Evolutionary conservation across 1,140 invertebrate species (phyloP).

Genomic region (Heliothis subflexa): DNA sequence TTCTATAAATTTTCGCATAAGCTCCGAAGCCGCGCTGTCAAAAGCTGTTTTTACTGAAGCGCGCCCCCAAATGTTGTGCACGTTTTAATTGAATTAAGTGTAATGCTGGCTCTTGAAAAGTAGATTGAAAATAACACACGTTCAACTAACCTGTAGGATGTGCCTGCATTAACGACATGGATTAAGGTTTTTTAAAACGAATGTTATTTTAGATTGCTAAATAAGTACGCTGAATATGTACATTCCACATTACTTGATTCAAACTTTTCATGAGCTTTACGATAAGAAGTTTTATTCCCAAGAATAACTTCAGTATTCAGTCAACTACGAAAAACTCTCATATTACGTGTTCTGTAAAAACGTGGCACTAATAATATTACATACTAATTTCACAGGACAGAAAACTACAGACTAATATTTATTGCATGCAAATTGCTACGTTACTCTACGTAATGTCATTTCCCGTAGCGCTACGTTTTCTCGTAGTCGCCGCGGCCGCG

Average conservation of each 20-base stretch:
- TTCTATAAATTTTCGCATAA: constrained; percentile 86
- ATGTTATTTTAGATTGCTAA: background rate
- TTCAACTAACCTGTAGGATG: background rate
- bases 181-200: background rate
- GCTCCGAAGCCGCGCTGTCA: constrained; percentile 82
- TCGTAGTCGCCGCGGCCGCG: constrained; percentile 14
- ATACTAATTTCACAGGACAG: no score
- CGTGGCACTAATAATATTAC: no score
- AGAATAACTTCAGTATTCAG: no score
- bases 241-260: no score
- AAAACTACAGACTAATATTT: constrained; percentile 14
- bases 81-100: constrained; percentile 77
- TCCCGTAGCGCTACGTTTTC: constrained; percentile 30
- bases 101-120: constrained; percentile 57
- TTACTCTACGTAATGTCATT: constrained; percentile 34
- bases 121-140: constrained; percentile 19
- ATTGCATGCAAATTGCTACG: constrained; percentile 35
- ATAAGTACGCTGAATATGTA: no score
- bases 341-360: no score
- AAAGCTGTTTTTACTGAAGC: constrained; percentile 81
- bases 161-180: background rate
- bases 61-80: constrained; percentile 55
- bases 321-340: no score
- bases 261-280: no score
- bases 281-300: no score